Evolutionary conservation across 2,113 vertebrate species (phyloP), one percentile per base, ranked within the genome.

Genomic region (Elaphurus davidianus): DNA sequence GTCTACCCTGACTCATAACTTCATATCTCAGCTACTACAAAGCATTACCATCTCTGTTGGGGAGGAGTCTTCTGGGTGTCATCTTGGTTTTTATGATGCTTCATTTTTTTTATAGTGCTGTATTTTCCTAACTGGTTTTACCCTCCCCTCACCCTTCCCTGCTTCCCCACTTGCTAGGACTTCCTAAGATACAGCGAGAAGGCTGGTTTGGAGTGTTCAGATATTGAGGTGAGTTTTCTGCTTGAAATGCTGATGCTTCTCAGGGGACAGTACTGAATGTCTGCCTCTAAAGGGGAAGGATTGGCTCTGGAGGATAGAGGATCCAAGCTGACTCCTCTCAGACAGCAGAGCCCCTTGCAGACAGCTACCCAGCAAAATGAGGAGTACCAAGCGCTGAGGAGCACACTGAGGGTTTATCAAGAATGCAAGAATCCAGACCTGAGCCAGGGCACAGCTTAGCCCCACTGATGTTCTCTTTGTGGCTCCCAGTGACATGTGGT

Each of bases 101-200:
- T 55, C 43, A 1, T 7, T 27, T 88, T 91, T 89, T 91, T 88
- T 60, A 59, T 97, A 84, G 82, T 7, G 85, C 36, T 71, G 36
- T 91, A 7, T 71, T 93, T 93, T 52, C 59, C 95, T 97, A 54
- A 97, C 74, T 92, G 59, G 67, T 89, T 64, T 95, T 40, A 25
- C 83, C 60, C 25, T 82, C 36, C 62, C 62, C 33, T 74, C 40
- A 7, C 79, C 64, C 89, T 94, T 91, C 90, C 64, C 88, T 52
- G 23, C 47, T 81, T 92, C 64, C 87, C 23, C 17, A 21, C 87
- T 74, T 86, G 96, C 95, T 97, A 99, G 99, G 99, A 99, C 98
- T 99, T 99, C 98, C 98, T 99, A 98, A 99, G 99, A 98, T 99
- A 99, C 98, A 99, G 99, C 89, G 98, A 98, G 96, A 99, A 99